Conservation (phyloP, 2,888 invertebrate genomes). For the Stenodema calcarata region DNA sequence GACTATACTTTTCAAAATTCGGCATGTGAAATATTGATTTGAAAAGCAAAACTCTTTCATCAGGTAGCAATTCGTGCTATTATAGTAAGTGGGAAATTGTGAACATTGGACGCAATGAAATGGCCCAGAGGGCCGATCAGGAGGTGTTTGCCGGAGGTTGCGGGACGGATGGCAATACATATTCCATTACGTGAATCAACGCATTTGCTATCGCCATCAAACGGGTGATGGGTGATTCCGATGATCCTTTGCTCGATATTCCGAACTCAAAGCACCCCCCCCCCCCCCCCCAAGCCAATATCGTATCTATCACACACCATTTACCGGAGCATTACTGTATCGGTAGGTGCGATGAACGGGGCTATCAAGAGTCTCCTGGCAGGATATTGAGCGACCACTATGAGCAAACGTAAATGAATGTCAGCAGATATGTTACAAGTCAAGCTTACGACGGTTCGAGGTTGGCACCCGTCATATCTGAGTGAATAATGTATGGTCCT, state of each 20-base stretch:
- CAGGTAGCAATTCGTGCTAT: too few relatives aligned
- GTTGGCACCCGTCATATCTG: neutral
- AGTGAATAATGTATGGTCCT: neutral
- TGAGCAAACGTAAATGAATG: neutral
- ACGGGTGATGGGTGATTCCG: neutral
- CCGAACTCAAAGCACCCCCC: neutral
- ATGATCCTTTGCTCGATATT: neutral
- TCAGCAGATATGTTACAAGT: neutral
- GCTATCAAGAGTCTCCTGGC: neutral
- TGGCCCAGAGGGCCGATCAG: too few relatives aligned
- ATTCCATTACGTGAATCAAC: neutral
- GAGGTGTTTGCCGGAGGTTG: neutral
- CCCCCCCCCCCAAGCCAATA: neutral
- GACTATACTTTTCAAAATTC: too few relatives aligned
- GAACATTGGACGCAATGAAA: too few relatives aligned
- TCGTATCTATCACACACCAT: conserved; percentile 8
- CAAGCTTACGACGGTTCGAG: neutral
- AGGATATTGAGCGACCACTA: neutral
- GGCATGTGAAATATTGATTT: too few relatives aligned
- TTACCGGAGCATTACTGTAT: neutral
- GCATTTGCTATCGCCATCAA: neutral
- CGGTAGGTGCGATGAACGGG: neutral
- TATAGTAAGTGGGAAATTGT: too few relatives aligned
- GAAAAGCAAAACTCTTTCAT: too few relatives aligned
- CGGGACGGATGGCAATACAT: neutral